phyloP scores from a whole-genome alignment of 1,140 invertebrate species.

The Scaptomyza montana region DNA sequence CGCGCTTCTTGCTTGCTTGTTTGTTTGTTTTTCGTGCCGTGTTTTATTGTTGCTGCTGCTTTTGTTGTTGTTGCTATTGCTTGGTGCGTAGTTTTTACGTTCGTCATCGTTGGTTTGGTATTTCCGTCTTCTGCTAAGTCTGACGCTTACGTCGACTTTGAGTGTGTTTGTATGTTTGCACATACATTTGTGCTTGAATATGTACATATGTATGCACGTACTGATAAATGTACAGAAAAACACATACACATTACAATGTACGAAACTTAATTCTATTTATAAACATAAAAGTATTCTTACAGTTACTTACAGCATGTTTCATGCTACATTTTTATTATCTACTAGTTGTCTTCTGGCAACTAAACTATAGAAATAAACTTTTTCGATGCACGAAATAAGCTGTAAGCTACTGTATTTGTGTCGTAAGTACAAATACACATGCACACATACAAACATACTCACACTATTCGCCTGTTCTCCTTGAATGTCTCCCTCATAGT shows the following conservation, averaged over 20 bases:
- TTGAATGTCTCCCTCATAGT: conserved; percentile 61
- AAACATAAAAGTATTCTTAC: too few relatives aligned
- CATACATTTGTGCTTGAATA: not conserved
- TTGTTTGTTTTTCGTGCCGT: conserved; percentile 81
- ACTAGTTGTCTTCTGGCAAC: not conserved
- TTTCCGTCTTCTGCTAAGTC: conserved; percentile 74
- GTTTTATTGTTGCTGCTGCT: conserved; percentile 66
- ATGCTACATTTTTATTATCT: not conserved
- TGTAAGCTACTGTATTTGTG: not conserved
- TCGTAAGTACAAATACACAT: conserved; percentile 4
- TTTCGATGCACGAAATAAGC: not conserved
- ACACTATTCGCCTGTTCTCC: conserved; percentile 47
- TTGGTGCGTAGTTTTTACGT: conserved; percentile 80
- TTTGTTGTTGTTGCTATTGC: conserved; percentile 55
- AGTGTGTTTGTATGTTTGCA: conserved; percentile 10
- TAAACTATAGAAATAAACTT: not conserved
- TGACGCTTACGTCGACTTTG: conserved; percentile 30
- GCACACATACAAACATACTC: not conserved
- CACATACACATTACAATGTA: not conserved
- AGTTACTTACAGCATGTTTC: not conserved
- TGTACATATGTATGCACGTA: too few relatives aligned
- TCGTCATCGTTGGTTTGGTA: conserved; percentile 79
- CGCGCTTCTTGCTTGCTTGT: conserved; percentile 61
- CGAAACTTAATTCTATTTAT: not conserved
- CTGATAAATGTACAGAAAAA: too few relatives aligned